These are phyloP conservation scores for Trinorchestia longiramus DNA, from an alignment of 1,140 invertebrate genomes.

Conservation along the genomic window DNA sequence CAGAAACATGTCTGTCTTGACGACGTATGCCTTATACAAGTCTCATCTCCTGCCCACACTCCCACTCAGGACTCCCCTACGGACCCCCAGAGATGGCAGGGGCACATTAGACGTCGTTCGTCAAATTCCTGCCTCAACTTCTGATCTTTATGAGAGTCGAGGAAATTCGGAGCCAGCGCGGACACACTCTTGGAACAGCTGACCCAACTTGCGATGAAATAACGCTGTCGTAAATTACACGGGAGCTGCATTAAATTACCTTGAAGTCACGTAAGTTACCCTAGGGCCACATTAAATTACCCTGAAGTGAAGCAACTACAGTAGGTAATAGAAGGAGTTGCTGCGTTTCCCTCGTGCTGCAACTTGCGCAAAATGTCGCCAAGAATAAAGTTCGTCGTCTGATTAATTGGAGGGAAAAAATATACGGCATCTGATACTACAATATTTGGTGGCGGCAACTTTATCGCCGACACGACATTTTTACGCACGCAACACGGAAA, in stretches of 20 bases:
- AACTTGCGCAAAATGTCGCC: background rate
- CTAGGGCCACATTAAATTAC: constrained; percentile 23
- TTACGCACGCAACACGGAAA: background rate
- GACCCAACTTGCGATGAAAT: constrained; percentile 41
- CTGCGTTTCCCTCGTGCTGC: background rate
- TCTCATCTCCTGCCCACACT: background rate
- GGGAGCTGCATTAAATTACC: constrained; percentile 34
- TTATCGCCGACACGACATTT: background rate
- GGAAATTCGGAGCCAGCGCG: background rate
- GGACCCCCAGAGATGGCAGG: background rate
- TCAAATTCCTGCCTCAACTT: constrained; percentile 33
- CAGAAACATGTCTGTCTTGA: background rate
- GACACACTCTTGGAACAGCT: background rate
- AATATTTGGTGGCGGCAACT: background rate
- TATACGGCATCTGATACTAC: constrained; percentile 8
- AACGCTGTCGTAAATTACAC: constrained; percentile 4
- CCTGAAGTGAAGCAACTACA: constrained; percentile 19
- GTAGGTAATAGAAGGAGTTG: background rate
- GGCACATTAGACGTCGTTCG: background rate
- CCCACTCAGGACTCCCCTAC: background rate
- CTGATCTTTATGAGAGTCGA: constrained; percentile 6
- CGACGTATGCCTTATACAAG: background rate
- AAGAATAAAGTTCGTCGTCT: background rate
- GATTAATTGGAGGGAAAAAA: constrained; percentile 26
- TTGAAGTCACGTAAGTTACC: constrained; percentile 4